phyloP scores from a whole-genome alignment of 2,113 vertebrate species.

The Planiliza haematocheilus region DNA sequence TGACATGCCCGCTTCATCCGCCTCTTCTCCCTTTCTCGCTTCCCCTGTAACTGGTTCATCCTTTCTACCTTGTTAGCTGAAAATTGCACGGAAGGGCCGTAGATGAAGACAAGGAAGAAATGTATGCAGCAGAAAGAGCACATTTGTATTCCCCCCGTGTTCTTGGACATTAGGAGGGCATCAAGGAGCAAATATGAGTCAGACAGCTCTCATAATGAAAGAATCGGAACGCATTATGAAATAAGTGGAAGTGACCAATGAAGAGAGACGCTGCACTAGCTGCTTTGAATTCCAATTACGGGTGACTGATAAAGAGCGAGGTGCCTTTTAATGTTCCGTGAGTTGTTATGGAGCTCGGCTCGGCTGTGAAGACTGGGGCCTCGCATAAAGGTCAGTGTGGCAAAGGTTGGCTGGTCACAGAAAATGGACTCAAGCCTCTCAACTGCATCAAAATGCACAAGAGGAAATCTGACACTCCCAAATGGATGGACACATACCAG shows the following conservation, averaged over 20 bases:
- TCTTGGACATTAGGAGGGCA: conserved; percentile 92
- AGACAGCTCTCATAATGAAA: conserved; percentile 96
- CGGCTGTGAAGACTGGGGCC: conserved; percentile 82
- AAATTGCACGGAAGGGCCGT: conserved; percentile 31
- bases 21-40: conserved; percentile 25
- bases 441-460: conserved; percentile 52
- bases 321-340: conserved; percentile 71
- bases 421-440: conserved; percentile 57
- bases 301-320: conserved; percentile 53
- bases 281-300: conserved; percentile 93
- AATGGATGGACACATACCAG: conserved; percentile 90
- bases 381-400: conserved; percentile 87
- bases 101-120: conserved; percentile 42
- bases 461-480: conserved; percentile 45
- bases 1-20: conserved; percentile 37
- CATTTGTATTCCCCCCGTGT: conserved; percentile 88
- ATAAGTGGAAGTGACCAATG: conserved; percentile 93
- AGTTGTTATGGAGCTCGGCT: conserved; percentile 76
- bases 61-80: conserved; percentile 29
- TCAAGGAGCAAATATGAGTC: conserved; percentile 96
- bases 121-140: conserved; percentile 55
- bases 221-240: conserved; percentile 90
- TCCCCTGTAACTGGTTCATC: conserved; percentile 20
- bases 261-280: conserved; percentile 88
- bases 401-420: conserved; percentile 83